Conservation (phyloP, 2,888 invertebrate species). For the Noctuana brunneofusca region DNA sequence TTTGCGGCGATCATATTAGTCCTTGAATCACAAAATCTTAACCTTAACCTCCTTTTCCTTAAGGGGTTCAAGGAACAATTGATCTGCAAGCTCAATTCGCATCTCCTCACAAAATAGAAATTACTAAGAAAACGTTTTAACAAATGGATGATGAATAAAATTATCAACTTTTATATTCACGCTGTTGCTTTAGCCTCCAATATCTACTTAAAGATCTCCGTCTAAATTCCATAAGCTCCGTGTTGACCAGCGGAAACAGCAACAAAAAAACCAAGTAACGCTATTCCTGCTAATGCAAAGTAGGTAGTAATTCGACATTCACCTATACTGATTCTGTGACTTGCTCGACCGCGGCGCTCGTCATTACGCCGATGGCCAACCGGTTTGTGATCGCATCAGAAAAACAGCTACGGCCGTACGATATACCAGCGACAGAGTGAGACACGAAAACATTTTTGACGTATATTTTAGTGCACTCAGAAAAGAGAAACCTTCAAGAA, state of each 20-base stretch:
- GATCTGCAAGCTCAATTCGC: too few relatives aligned
- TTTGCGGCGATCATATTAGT: too few relatives aligned
- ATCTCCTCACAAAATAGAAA: not conserved
- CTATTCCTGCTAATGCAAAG: conserved; percentile 67
- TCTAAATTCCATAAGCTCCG: conserved; percentile 34
- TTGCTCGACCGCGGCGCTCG: conserved; percentile 47
- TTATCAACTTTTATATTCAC: not conserved
- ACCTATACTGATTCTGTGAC: conserved; percentile 56
- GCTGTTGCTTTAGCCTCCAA: not conserved
- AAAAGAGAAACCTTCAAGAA: conserved; percentile 29
- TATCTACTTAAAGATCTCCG: conserved; percentile 32
- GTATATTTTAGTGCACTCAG: conserved; percentile 19
- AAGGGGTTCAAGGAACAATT: too few relatives aligned
- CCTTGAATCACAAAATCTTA: too few relatives aligned
- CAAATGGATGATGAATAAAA: conserved; percentile 1
- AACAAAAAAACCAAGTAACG: conserved; percentile 37
- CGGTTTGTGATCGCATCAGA: conserved; percentile 80
- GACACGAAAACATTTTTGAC: conserved; percentile 13
- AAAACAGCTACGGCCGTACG: conserved; percentile 68
- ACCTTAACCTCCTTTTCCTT: too few relatives aligned
- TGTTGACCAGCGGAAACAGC: conserved; percentile 19
- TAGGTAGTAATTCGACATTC: conserved; percentile 69
- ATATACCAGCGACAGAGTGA: conserved; percentile 16
- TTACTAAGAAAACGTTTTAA: not conserved
- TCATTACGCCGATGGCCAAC: conserved; percentile 76